phyloP scores from a whole-genome alignment of 2,888 invertebrate species.

The Calameuta idolon region DNA sequence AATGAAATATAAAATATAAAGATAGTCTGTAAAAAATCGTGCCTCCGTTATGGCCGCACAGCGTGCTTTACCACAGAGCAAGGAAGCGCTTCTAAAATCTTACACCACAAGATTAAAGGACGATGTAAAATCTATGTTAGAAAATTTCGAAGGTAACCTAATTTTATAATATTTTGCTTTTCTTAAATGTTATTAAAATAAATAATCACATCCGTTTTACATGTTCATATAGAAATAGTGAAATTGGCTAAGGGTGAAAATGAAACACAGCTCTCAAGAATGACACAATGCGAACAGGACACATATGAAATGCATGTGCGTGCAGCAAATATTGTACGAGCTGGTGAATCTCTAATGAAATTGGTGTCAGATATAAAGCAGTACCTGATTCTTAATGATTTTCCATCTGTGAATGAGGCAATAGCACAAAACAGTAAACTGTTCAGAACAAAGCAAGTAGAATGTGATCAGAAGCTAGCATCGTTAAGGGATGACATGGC shows the following conservation, averaged over 20 bases:
- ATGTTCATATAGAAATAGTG: slow-evolving; percentile 78
- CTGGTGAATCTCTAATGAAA: slow-evolving; percentile 97
- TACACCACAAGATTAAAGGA: slow-evolving; percentile 95
- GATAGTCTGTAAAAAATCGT: not conserved
- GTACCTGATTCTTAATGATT: slow-evolving; percentile 97
- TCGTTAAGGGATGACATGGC: slow-evolving; percentile 94
- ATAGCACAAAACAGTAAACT: slow-evolving; percentile 93
- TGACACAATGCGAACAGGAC: slow-evolving; percentile 95
- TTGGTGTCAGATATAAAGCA: slow-evolving; percentile 98
- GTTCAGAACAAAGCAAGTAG: slow-evolving; percentile 89
- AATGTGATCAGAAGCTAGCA: slow-evolving; percentile 94
- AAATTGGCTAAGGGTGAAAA: slow-evolving; percentile 90
- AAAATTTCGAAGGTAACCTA: slow-evolving; percentile 90
- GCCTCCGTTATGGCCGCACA: slow-evolving; percentile 51
- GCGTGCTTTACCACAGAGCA: slow-evolving; percentile 87
- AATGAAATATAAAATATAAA: not conserved
- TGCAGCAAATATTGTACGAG: slow-evolving; percentile 95
- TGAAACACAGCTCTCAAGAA: slow-evolving; percentile 88
- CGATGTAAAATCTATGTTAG: slow-evolving; percentile 96
- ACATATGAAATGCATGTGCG: slow-evolving; percentile 97
- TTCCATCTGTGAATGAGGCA: slow-evolving; percentile 97
- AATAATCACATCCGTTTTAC: slow-evolving; percentile 1
- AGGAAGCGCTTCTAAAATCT: slow-evolving; percentile 94
- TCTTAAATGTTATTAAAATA: slow-evolving; percentile 10
- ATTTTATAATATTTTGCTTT: slow-evolving; percentile 30